Percentiles rank a stretch among this genome's conserved stretches.
These are phyloP conservation scores for Heliconius hortense DNA, from an alignment of 2,888 invertebrate genomes.

Conservation along the genomic window DNA sequence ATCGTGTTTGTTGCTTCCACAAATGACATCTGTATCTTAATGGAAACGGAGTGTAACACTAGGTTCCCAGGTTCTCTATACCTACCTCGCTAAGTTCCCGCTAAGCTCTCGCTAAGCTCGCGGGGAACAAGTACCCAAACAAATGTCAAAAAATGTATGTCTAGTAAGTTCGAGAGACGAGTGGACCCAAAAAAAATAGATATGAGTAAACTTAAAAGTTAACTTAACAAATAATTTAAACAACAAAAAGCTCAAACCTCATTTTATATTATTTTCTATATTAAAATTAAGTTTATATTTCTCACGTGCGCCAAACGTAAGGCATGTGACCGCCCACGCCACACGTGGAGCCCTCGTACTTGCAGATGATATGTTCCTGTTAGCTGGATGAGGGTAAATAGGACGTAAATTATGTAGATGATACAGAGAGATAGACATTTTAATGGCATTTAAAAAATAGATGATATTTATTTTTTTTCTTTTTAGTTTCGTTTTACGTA, in stretches of 20 bases:
- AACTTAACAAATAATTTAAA: neutral
- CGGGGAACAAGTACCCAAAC: no score
- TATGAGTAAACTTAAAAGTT: neutral
- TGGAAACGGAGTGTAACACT: no score
- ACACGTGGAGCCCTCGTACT: slow-evolving; percentile 3
- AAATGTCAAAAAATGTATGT: no score
- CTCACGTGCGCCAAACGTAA: slow-evolving; percentile 16
- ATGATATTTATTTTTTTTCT: neutral
- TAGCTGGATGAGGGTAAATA: slow-evolving; percentile 15
- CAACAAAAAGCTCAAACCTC: neutral
- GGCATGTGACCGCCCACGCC: slow-evolving; percentile 25
- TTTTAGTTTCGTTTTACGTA: neutral
- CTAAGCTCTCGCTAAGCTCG: no score
- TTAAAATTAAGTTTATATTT: slow-evolving; percentile 1
- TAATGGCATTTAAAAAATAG: slow-evolving; percentile 12
- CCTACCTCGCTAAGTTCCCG: no score
- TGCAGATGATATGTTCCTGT: slow-evolving; percentile 22
- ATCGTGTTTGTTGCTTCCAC: no score
- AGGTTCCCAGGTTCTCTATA: no score
- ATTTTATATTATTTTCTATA: slow-evolving; percentile 5
- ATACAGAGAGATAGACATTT: neutral
- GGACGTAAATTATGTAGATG: slow-evolving; percentile 3
- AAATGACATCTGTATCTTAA: no score
- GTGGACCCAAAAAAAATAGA: no score
- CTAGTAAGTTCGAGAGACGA: no score